These are phyloP conservation scores for Alfaro cultratus DNA, from an alignment of 2,797 vertebrate genomes.

Conservation along the genomic window DNA sequence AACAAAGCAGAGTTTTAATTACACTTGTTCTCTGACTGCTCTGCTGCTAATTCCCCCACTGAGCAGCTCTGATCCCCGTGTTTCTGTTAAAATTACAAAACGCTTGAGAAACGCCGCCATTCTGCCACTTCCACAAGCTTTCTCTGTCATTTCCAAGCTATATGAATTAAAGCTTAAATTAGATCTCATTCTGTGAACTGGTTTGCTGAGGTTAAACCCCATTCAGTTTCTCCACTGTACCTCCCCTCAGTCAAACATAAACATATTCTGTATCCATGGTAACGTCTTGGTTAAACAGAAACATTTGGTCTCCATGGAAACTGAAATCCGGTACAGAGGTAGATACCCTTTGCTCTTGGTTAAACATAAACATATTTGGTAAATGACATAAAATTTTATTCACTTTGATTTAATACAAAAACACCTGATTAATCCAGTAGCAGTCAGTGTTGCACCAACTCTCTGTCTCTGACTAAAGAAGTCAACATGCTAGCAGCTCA, in stretches of 20 bases:
- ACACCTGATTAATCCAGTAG: neutral
- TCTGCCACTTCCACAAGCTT: neutral
- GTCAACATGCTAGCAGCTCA: neutral
- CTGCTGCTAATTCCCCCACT: neutral
- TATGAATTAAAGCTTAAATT: neutral
- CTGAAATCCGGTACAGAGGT: too few relatives aligned
- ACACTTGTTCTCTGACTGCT: constrained; percentile 5
- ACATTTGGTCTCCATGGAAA: too few relatives aligned
- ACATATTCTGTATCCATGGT: too few relatives aligned
- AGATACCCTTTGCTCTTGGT: too few relatives aligned
- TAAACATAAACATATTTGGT: too few relatives aligned
- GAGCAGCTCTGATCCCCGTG: constrained; percentile 1
- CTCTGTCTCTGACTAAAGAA: neutral
- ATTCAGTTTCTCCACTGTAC: too few relatives aligned
- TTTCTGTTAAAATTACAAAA: constrained; percentile 8
- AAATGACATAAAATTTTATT: too few relatives aligned
- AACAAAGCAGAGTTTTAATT: constrained; percentile 7
- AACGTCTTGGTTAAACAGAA: too few relatives aligned
- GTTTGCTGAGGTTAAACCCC: neutral
- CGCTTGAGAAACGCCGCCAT: neutral
- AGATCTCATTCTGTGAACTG: neutral
- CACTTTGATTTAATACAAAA: too few relatives aligned
- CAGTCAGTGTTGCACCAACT: neutral
- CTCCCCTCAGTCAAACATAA: too few relatives aligned
- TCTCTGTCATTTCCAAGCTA: neutral